Evolutionary conservation across 2,797 vertebrate species (phyloP), one percentile per base, ranked within the genome.

Genomic region (Parauchenoglanis ngamensis): DNA sequence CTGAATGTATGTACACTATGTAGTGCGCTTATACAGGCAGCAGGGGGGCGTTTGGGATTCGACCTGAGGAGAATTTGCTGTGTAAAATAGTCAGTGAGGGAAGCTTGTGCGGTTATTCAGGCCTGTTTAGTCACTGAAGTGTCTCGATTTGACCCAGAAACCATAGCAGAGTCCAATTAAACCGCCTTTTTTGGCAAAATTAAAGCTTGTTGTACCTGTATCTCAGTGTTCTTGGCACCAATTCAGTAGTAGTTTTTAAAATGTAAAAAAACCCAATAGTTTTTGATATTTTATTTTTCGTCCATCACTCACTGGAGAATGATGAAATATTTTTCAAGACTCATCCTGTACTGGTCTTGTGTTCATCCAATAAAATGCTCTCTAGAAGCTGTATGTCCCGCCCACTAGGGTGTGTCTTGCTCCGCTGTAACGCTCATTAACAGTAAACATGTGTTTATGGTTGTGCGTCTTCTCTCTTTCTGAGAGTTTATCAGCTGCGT

Each of bases 291-390:
- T 81, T 49, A 49, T 57, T 57, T 31, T 13, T 54, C 13, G 10
- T 25, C 8, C 0, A 2, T 49, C 44, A 73, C 0, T 31, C n/a
- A 31, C 7, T 35, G 19, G 54, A 79, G 35, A 77, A 52, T 21
- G 5, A 0, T 17, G 0, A 0, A 40, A 40, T 76, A 28, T 76
- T 17, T 77, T 77, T 11, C 23, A 4, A 12, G 81, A 52, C 81
- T 68, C 46, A 54, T 68, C 28, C 46, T 31, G 80, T 31, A 83
- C 80, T 67, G 3, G n/a, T 52, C 2, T 83, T 83, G 81, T 23
- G 81, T 68, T 54, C 10, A 11, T 35, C 81, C 81, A 83, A 70
- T 68, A 12, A 35, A 13, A 54, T 52, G 2, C 80, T 23, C 46
- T 6, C 0, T 2, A 31, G 10, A 15, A 49, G 3, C 12, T 17